These are phyloP conservation scores for Luperina testacea DNA, from an alignment of 2,888 invertebrate genomes.

Conservation along the genomic window DNA sequence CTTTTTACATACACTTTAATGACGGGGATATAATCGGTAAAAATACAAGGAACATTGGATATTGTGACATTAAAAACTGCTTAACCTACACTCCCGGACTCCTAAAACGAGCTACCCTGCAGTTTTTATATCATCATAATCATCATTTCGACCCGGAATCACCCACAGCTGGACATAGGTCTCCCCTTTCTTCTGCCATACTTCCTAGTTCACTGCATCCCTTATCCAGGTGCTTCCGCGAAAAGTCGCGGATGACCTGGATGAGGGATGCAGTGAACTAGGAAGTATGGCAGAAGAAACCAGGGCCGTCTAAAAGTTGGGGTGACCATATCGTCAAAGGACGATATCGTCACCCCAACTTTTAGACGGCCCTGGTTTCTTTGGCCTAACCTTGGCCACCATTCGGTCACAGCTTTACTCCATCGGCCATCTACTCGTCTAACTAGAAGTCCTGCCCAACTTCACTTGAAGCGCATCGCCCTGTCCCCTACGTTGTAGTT, in stretches of 20 bases:
- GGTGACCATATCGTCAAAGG: no score
- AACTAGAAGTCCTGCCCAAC: not conserved
- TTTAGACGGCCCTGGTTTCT: not conserved
- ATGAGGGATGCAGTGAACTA: no score
- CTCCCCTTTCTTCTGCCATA: not conserved
- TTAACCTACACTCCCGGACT: not conserved
- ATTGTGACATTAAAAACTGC: constrained; percentile 1
- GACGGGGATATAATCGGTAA: constrained; percentile 23
- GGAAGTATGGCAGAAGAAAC: no score
- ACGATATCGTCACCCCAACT: no score
- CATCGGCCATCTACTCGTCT: not conserved
- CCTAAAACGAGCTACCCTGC: not conserved
- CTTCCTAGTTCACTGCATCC: not conserved
- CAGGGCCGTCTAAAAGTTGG: no score
- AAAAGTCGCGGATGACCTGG: no score
- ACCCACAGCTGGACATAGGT: not conserved
- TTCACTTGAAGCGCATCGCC: not conserved
- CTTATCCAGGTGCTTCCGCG: not conserved
- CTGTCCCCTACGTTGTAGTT: not conserved
- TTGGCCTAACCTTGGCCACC: not conserved
- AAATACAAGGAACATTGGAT: constrained; percentile 37
- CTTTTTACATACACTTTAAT: constrained; percentile 57
- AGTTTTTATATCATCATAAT: not conserved
- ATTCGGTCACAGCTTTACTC: not conserved
- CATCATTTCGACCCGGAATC: not conserved